Conservation (phyloP, 2,888 invertebrate genomes). For the Ormyrus nitidulus region DNA sequence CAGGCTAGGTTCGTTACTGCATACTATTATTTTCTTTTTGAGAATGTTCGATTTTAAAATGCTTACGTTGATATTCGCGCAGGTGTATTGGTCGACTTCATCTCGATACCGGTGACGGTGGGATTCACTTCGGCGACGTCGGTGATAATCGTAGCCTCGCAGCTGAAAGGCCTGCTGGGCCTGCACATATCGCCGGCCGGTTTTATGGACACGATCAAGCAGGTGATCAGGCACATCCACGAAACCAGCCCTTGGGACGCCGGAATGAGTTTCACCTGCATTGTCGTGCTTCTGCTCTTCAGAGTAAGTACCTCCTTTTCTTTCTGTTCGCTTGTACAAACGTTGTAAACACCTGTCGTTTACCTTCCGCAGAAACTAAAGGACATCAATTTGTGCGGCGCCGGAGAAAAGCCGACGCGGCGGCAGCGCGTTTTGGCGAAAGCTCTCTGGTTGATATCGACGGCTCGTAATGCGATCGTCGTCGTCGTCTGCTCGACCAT, state of each 20-base stretch:
- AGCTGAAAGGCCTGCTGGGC: slow-evolving; percentile 86
- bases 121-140: slow-evolving; percentile 95
- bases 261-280: slow-evolving; percentile 84
- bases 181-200: slow-evolving; percentile 84
- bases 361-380: slow-evolving; percentile 82
- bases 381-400: slow-evolving; percentile 78
- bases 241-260: slow-evolving; percentile 84
- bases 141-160: slow-evolving; percentile 91
- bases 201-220: slow-evolving; percentile 85
- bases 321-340: neutral
- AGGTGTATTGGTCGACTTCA: slow-evolving; percentile 93
- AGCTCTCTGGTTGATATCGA: slow-evolving; percentile 86
- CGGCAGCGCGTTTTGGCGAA: slow-evolving; percentile 77
- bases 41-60: neutral
- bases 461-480: slow-evolving; percentile 89
- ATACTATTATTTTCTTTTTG: neutral
- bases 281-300: slow-evolving; percentile 83
- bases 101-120: slow-evolving; percentile 91
- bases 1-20: slow-evolving; percentile 81
- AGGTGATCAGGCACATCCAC: slow-evolving; percentile 83
- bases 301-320: slow-evolving; percentile 78
- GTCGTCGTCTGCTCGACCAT: slow-evolving; percentile 85
- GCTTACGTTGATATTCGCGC: slow-evolving; percentile 59
- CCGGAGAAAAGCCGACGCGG: slow-evolving; percentile 73
- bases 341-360: slow-evolving; percentile 30